Evolutionary conservation across 2,888 invertebrate species (phyloP).

Genomic region (Spialia ferax): DNA sequence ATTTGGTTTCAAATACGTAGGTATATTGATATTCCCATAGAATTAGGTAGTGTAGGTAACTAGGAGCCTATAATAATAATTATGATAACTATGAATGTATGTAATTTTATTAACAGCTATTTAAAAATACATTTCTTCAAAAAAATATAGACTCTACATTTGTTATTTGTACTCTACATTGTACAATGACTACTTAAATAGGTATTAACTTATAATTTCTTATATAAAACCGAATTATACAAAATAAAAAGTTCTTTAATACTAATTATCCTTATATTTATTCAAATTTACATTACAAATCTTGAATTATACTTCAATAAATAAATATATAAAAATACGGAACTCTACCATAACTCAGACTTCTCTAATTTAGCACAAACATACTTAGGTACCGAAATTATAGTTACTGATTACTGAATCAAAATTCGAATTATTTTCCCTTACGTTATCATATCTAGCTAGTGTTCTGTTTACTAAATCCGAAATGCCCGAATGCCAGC

Average conservation of each 20-base stretch:
- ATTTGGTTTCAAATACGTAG: slow-evolving; percentile 5
- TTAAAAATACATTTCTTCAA: not conserved
- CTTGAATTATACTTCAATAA: not conserved
- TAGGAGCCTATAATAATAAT: no score
- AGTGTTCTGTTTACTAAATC: slow-evolving; percentile 73
- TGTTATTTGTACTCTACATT: no score
- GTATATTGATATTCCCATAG: not conserved
- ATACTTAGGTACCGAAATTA: not conserved
- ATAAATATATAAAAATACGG: not conserved
- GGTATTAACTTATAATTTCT: no score
- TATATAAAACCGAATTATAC: not conserved
- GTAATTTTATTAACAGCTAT: no score
- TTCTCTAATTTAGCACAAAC: no score
- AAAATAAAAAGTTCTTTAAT: not conserved
- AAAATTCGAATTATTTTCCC: slow-evolving; percentile 49
- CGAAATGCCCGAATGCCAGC: slow-evolving; percentile 74
- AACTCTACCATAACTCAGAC: not conserved
- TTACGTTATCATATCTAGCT: slow-evolving; percentile 63
- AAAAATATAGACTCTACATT: not conserved
- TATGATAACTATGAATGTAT: no score
- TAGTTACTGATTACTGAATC: not conserved
- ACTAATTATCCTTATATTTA: not conserved
- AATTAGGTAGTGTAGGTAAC: not conserved
- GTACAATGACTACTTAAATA: no score
- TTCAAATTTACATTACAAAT: not conserved